Evolutionary conservation across 2,888 invertebrate species (phyloP), one percentile per base, ranked within the genome.

Genomic region (Endomychus coccineus): DNA sequence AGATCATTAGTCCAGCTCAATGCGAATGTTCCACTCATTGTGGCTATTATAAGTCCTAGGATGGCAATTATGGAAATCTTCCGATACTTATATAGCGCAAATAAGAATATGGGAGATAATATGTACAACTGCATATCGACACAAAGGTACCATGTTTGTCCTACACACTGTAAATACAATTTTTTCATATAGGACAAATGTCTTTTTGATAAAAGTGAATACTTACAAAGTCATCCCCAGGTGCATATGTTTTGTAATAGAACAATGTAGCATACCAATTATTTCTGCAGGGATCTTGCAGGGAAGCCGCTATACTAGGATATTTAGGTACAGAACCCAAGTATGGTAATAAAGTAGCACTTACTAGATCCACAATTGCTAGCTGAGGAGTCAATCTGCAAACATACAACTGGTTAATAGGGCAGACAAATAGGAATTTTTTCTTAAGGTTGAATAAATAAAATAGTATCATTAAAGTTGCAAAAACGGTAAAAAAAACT

Each of bases 41-140:
- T 31, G 19, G 23, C 29, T 14, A 15, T 16, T 10, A 37, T 42
- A 34, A 34, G 27, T 21, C 30, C 39, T 16, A 49, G 44, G 13
- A 49, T 50, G 4, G 36, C 40, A 27, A 49, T 4, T 15, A 51
- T 38, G n/a, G 50, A 50, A 2, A 43, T 24, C 42, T 47, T 49
- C 1, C 63, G 62, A 48, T 58, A 64, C 45, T 56, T 62, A 41
- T 65, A 67, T 14, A 75, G 46, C 1, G 71, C 67, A 36, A 69
- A 67, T 3, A 76, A 58, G 36, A 76, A 58, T 2, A 75, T 42
- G 3, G 75, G 58, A 3, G 59, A 52, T 6, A 74, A 40, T 45
- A 71, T 56, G 49, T 70, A 75, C 14, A 75, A 50, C 49, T 77
- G 75, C 56, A 73, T 75, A 45, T 76, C 75, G 5, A 75, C 71